A percentile compares a stretch with the other conserved stretches of the same genome.
Evolutionary conservation across 2,797 vertebrate genomes (phyloP).

Genomic region (Meda fulgida): DNA sequence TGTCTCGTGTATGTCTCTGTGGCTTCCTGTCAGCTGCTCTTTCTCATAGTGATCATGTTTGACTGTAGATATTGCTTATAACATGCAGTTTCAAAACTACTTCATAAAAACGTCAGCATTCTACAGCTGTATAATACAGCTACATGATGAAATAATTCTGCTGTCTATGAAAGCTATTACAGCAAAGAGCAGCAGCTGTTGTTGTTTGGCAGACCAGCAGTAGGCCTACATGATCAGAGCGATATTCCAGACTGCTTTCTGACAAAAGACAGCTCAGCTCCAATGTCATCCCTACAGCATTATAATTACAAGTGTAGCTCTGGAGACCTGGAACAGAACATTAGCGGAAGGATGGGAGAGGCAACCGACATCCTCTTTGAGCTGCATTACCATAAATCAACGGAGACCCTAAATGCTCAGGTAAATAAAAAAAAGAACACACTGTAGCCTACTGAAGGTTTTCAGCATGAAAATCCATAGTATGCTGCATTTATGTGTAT

Average conservation of each 20-base stretch:
- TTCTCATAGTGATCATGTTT: constrained; percentile 34
- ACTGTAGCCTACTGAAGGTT: neutral
- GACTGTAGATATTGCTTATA: neutral
- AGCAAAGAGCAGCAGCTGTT: constrained; percentile 15
- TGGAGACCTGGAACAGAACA: constrained; percentile 7
- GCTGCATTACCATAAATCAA: constrained; percentile 30
- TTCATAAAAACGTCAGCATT: neutral
- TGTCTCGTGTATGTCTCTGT: constrained; percentile 41
- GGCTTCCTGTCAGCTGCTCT: constrained; percentile 53
- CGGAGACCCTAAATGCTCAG: constrained; percentile 17
- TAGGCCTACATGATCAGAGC: constrained; percentile 2
- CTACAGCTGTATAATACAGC: constrained; percentile 2
- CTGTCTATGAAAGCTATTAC: neutral
- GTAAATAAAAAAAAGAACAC: neutral
- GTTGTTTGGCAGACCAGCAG: neutral
- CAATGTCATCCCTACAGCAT: neutral
- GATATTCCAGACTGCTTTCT: constrained; percentile 23
- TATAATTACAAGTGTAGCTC: constrained; percentile 44
- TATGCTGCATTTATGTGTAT: neutral
- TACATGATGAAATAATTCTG: neutral
- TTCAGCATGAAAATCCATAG: neutral
- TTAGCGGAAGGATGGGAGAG: neutral
- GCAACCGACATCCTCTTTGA: constrained; percentile 1
- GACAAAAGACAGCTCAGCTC: constrained; percentile 23
- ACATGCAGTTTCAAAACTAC: neutral